Evolutionary conservation across 1,140 invertebrate genomes (phyloP), one percentile per base, ranked within the genome.

Genomic region (Acromyrmex heyeri): DNA sequence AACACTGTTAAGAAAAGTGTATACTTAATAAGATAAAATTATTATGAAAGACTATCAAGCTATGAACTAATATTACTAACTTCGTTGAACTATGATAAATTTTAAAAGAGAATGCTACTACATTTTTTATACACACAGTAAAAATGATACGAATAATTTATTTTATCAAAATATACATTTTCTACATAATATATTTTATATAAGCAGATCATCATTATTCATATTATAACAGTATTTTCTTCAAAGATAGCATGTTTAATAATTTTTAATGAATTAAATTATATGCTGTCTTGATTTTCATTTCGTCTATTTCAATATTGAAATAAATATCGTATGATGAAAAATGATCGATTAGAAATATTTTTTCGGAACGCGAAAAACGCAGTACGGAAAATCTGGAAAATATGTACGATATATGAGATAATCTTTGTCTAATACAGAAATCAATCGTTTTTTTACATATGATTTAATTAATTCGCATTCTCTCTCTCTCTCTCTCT

Each of bases 371-470:
- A 69, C 5, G 16, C 7, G 0, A 21, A 72, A 21, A 73, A 73
- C 6, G 3, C 14, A 27, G 73, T 21, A 69, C 21, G 21, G 2
- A 57, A 55, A 81, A 24, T 34, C 7, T 0, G 6, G 10, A 65
- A 65, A 38, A 59, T 3, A 18, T 8, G 2, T 38, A 65, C 50
- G 14, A 72, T 73, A 72, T 73, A 73, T 57, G 24, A 72, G n/a
- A 70, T 73, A 73, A 72, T 72, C 18, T 16, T 34, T 79, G 6
- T 79, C n/a, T 16, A 73, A 21, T 72, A 18, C 12, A 59, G 59
- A 73, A 61, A 61, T 0, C 12, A 6, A 30, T 81, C 24, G 14
- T 44, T n/a, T 53, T 82, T 7, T 57, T 16, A 14, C 18, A 12
- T 12, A 8, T 50, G 7, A 59, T 73, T 3, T 34, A 50, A 50